Evolutionary conservation across 2,888 invertebrate genomes (phyloP), one percentile per base, ranked within the genome.

Genomic region (Xestoiulus laeticollis): DNA sequence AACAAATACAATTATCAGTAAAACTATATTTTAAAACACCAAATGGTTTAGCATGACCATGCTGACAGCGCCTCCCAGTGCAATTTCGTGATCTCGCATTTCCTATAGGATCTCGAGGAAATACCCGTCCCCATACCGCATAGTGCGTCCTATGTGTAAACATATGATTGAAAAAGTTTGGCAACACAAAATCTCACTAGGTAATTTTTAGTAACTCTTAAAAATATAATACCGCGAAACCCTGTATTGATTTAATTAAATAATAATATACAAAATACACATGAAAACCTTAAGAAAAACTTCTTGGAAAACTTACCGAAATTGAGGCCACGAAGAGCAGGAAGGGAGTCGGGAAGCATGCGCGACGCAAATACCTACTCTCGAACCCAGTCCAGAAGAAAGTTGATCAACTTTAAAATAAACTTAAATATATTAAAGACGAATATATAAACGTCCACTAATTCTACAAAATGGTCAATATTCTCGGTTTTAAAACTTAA

Each of bases 351-450:
- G 26, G 26, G 68, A 68, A 68, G 68, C 68, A 68, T 68, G 68
- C 68, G 68, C 68, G 68, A 68, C 68, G 68, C 68, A 68, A 68
- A 26, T 68, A 68, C 26, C 26, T 68, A 68, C 68, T 68, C 68
- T 68, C 68, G 68, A 68, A 68, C 68, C 68, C 68, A 68, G 68
- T 26, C 26, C 26, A 22, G 10, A 68, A 10, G 26, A 68, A 68
- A 68, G 68, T 26, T 8, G 68, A 26, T 8, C 0, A 68, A 68
- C 68, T 68, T 68, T 26, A 10, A 68, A 26, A 26, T 10, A 26
- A 68, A 68, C 68, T 26, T 5, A 12, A 0, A 0, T 12, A 26
- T n/a, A 26, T 68, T 68, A 6, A 6, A 68, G 0, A 26, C n/a
- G 26, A 26, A 2, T 26, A 6, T 26, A 68, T 26, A 6, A 10